Evolutionary conservation across 92 coral and sea anemone genomes (phyloP), one percentile per base, ranked within the genome.

Genomic region (Plumapathes pennacea): DNA sequence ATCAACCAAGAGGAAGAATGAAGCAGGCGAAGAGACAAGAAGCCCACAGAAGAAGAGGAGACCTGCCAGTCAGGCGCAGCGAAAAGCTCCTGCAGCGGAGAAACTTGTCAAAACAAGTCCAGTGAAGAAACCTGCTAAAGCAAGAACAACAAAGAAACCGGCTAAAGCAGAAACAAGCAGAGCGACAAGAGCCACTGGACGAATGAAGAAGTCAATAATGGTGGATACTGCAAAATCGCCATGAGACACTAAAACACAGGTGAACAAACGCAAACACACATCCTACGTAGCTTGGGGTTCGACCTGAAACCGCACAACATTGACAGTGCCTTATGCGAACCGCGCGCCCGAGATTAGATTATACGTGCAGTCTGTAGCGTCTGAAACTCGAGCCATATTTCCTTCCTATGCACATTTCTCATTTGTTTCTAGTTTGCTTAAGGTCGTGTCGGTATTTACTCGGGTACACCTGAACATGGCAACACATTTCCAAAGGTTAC

Each of bases 171-270:
- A 28, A 45, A 61, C 65, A 46, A n/a, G n/a, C n/a, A n/a, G n/a
- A n/a, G n/a, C n/a, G n/a, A n/a, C n/a, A n/a, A 42, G 41, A 25
- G 10, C 53, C n/a, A 20, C 47, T 7, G 40, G 53, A 30, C 57
- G 51, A 36, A 56, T 42, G 23, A 57, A 32, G 67, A 46, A 40
- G 25, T 79, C 69, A 27, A 44, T 46, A 10, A 15, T 46, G 31
- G 80, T 71, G 23, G 80, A 78, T 25, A 38, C 60, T 15, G 85
- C 67, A 0, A 71, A 78, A 34, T 71, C 80, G n/a, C 80, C 74
- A 3, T 78, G 52, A 69, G n/a, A 12, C 10, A n/a, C n/a, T n/a
- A n/a, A n/a, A n/a, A n/a, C n/a, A 13, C 33, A 47, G 7, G n/a
- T 54, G 41, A 5, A 56, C 63, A 56, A 51, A 30, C 17, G 58